A percentile compares a stretch with the other conserved stretches of the same genome.
Conservation (phyloP, 1,140 invertebrate species). For the Bombus difficillimus region DNA sequence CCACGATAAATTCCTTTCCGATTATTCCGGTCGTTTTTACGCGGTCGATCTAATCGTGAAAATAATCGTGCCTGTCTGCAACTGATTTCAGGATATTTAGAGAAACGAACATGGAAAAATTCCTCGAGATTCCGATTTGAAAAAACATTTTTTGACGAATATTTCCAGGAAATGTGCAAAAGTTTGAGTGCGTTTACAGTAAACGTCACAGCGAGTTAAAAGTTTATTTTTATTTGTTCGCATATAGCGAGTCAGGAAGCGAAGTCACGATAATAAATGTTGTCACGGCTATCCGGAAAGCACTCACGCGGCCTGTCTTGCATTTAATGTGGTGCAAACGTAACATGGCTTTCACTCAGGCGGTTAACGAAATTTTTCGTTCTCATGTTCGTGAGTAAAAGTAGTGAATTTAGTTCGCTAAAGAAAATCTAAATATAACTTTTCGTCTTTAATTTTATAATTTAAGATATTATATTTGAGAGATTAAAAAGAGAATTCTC, state of each 20-base stretch:
- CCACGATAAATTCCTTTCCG: neutral
- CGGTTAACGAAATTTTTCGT: slow-evolving; percentile 11
- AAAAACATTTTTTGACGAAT: neutral
- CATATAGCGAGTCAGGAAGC: neutral
- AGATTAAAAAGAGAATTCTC: too few relatives aligned
- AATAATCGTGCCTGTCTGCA: too few relatives aligned
- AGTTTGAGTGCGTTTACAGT: neutral
- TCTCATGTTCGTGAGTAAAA: neutral
- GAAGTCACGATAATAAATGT: slow-evolving; percentile 14
- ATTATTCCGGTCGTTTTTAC: neutral
- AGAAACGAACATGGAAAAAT: neutral
- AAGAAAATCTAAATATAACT: neutral
- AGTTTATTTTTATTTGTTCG: slow-evolving; percentile 17
- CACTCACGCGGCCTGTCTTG: slow-evolving; percentile 23
- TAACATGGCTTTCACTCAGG: slow-evolving; percentile 4
- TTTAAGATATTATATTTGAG: neutral
- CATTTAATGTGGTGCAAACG: slow-evolving; percentile 6
- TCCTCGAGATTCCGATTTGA: neutral
- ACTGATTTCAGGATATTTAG: neutral
- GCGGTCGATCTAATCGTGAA: too few relatives aligned
- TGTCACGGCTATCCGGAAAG: slow-evolving; percentile 26
- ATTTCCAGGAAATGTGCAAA: neutral
- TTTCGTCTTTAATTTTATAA: neutral
- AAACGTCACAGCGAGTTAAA: neutral
- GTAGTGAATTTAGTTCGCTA: neutral